phyloP scores from a whole-genome alignment of 2,797 vertebrate species.

The Ptychobarbus kaznakovi region DNA sequence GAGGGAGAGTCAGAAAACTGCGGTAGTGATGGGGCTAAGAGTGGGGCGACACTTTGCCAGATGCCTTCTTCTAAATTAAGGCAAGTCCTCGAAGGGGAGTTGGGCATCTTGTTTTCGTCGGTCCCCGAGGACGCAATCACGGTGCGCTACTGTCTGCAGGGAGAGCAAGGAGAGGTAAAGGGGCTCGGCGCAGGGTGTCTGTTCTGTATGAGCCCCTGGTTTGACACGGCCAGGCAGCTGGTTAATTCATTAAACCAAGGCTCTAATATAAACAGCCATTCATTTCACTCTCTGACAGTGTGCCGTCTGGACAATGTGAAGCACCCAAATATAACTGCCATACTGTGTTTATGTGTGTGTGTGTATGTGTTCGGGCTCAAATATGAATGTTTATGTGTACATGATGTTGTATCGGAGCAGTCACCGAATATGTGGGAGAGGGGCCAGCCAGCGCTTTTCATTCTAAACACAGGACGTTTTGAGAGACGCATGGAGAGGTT shows the following conservation, averaged over 20 bases:
- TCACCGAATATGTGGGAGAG: slow-evolving; percentile 68
- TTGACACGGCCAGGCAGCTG: slow-evolving; percentile 91
- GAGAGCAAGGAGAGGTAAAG: slow-evolving; percentile 55
- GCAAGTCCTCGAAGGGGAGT: slow-evolving; percentile 87
- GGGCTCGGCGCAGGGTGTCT: slow-evolving; percentile 71
- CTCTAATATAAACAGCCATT: slow-evolving; percentile 99
- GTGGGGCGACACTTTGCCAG: slow-evolving; percentile 81
- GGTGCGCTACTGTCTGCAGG: slow-evolving; percentile 73
- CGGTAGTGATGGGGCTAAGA: slow-evolving; percentile 38
- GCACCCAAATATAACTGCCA: slow-evolving; percentile 78
- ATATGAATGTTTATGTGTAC: slow-evolving; percentile 64
- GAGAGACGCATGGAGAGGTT: slow-evolving; percentile 61
- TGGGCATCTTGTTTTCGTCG: slow-evolving; percentile 83
- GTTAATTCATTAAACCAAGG: slow-evolving; percentile 99
- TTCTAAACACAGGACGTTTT: slow-evolving; percentile 65
- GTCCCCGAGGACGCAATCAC: slow-evolving; percentile 92
- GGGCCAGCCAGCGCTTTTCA: slow-evolving; percentile 72
- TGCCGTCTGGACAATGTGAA: slow-evolving; percentile 97
- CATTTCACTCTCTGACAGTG: slow-evolving; percentile 92
- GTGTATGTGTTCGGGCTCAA: slow-evolving; percentile 51
- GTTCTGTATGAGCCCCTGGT: slow-evolving; percentile 89
- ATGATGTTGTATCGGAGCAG: slow-evolving; percentile 63
- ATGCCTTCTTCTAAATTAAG: slow-evolving; percentile 93
- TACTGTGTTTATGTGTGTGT: slow-evolving; percentile 54
- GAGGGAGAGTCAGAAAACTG: slow-evolving; percentile 42